Conservation (phyloP, 2,113 vertebrate genomes). For the Albula goreensis region DNA sequence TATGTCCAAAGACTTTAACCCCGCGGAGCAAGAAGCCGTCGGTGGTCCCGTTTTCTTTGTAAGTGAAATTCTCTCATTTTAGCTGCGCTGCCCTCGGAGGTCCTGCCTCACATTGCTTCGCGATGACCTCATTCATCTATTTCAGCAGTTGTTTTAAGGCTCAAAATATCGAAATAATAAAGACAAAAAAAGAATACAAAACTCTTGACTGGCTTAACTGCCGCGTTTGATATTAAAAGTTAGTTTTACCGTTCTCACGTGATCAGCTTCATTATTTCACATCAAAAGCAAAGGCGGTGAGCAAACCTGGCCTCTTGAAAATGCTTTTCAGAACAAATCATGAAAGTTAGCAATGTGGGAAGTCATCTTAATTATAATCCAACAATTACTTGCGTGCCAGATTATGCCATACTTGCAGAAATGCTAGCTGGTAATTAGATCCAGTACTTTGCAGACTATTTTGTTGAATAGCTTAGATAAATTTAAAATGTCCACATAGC, state of each 20-base stretch:
- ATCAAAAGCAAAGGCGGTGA: neutral
- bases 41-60: neutral
- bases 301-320: neutral
- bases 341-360: neutral
- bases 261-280: constrained; percentile 1
- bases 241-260: neutral
- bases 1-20: neutral
- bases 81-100: neutral
- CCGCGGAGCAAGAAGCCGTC: neutral
- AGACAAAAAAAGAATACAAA: neutral
- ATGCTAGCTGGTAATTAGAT: neutral
- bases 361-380: neutral
- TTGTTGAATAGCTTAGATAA: neutral
- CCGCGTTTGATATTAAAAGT: neutral
- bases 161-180: neutral
- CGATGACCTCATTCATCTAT: neutral
- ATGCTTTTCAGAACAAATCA: neutral
- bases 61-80: neutral
- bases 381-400: neutral
- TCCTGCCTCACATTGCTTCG: neutral
- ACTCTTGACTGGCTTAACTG: neutral
- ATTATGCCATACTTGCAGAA: neutral
- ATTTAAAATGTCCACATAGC: too few relatives aligned
- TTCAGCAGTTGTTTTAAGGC: neutral
- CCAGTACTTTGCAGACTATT: neutral